A percentile compares a stretch with the other conserved stretches of the same genome.
Conservation (phyloP, 2,113 vertebrate genomes). For the Nymphicus hollandicus region DNA sequence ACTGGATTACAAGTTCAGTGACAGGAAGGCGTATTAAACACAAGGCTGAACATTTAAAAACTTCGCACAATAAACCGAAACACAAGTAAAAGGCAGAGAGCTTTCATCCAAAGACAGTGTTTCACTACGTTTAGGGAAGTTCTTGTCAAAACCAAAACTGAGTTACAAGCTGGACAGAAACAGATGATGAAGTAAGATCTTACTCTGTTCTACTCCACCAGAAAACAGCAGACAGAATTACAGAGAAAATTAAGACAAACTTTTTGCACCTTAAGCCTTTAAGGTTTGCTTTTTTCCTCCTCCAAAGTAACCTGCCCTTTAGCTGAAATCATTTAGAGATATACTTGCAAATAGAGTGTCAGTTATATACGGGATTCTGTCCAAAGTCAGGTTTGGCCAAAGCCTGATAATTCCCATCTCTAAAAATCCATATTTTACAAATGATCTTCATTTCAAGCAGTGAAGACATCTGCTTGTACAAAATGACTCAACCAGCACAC, state of each 20-base stretch:
- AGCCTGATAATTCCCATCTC: background rate
- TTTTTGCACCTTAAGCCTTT: background rate
- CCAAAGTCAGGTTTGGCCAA: background rate
- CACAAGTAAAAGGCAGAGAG: background rate
- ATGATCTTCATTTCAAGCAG: background rate
- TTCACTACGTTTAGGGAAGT: background rate
- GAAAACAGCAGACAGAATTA: background rate
- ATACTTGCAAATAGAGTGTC: background rate
- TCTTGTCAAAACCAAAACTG: background rate
- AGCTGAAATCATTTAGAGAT: background rate
- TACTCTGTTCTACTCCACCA: background rate
- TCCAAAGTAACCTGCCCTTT: background rate
- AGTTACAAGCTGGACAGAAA: background rate
- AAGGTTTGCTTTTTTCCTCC: background rate
- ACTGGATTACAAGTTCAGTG: background rate
- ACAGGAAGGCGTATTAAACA: background rate
- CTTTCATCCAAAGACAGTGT: background rate
- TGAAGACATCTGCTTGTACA: background rate
- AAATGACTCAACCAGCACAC: background rate
- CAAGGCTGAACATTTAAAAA: background rate
- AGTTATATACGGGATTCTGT: background rate
- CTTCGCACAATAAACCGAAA: background rate
- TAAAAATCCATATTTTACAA: background rate
- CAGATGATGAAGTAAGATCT: background rate
- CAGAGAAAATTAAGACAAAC: background rate